phyloP scores from a whole-genome alignment of 2,113 vertebrate species.

The Aegithalos caudatus region DNA sequence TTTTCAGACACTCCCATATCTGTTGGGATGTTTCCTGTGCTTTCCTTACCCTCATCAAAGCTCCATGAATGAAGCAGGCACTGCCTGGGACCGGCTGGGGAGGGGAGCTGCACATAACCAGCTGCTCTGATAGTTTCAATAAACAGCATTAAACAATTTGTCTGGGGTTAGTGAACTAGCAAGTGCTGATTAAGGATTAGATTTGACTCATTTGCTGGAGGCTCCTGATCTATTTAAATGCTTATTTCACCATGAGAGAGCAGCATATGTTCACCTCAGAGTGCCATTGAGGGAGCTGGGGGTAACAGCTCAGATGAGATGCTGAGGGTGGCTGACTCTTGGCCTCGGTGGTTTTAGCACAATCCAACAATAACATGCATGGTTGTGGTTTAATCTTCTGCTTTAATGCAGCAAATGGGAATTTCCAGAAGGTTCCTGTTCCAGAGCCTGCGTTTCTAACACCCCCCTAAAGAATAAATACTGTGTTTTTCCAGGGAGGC shows the following conservation, averaged over 20 bases:
- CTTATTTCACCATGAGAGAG: neutral
- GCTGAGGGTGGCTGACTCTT: neutral
- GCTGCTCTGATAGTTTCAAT: neutral
- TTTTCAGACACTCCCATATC: neutral
- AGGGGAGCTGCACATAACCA: neutral
- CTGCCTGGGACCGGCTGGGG: neutral
- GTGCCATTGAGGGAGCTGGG: neutral
- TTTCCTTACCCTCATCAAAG: neutral
- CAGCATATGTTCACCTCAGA: neutral
- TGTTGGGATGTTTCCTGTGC: neutral
- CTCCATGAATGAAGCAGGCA: neutral
- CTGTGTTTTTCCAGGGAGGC: too few relatives aligned
- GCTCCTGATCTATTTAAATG: neutral
- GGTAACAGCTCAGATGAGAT: neutral
- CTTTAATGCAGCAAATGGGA: neutral
- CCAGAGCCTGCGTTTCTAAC: neutral
- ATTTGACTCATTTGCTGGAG: neutral
- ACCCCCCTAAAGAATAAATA: neutral
- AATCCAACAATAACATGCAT: fast-evolving
- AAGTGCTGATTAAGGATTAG: neutral
- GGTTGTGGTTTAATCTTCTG: neutral
- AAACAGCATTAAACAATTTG: neutral
- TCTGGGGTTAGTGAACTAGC: neutral
- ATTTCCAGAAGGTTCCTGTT: neutral
- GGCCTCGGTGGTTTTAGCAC: neutral